Percentiles rank a stretch among this genome's conserved stretches.
Conservation (phyloP, 2,888 invertebrate genomes). For the Dichetophora obliterata region DNA sequence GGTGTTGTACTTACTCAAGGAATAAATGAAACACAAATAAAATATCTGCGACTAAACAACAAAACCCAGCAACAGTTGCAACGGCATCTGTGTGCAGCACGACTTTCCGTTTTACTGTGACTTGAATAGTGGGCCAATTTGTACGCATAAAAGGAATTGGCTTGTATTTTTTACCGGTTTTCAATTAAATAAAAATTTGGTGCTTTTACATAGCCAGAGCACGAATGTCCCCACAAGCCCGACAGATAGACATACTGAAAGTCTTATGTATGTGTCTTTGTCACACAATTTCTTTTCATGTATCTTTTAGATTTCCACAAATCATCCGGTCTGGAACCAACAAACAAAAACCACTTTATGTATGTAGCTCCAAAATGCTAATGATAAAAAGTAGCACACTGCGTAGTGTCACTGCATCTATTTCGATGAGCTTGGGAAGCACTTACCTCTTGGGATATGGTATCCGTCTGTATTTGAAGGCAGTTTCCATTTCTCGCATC, state of each 20-base stretch:
- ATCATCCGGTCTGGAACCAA: too few relatives aligned
- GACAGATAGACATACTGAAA: neutral
- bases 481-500: slow-evolving; percentile 67
- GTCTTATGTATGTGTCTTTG: neutral
- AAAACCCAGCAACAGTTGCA: neutral
- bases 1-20: too few relatives aligned
- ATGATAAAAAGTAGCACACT: neutral
- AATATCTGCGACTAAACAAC: neutral
- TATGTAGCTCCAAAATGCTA: neutral
- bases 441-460: slow-evolving; percentile 70
- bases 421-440: neutral
- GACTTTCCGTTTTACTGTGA: neutral
- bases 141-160: slow-evolving; percentile 31
- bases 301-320: neutral
- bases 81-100: neutral
- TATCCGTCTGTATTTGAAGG: slow-evolving; percentile 67
- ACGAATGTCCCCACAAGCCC: neutral
- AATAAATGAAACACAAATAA: neutral
- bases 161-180: slow-evolving; percentile 55
- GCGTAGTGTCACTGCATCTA: too few relatives aligned
- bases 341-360: neutral
- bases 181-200: slow-evolving; percentile 55
- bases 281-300: neutral
- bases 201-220: slow-evolving; percentile 52
- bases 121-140: neutral